These are phyloP conservation scores for Julus scandinavius DNA, from an alignment of 2,888 invertebrate species.

Conservation along the genomic window DNA sequence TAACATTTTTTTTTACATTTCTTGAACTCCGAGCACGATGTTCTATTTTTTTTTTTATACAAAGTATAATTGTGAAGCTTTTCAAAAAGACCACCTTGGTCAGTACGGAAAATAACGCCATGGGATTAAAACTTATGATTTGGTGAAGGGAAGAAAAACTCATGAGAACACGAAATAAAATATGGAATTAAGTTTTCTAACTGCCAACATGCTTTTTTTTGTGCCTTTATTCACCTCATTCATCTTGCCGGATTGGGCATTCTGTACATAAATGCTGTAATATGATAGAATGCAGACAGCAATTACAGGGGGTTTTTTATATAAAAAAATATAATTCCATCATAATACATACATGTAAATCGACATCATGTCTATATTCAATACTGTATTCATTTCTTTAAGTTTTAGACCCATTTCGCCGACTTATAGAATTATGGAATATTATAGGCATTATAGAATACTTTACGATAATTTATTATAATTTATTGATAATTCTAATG, in stretches of 20 bases:
- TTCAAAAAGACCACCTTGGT: slow-evolving; percentile 16
- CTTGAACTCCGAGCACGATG: slow-evolving; percentile 12
- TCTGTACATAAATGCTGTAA: no score
- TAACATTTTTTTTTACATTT: not conserved
- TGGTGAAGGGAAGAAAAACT: not conserved
- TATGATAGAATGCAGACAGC: no score
- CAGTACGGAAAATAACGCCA: slow-evolving; percentile 28
- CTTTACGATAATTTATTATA: no score
- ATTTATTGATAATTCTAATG: no score
- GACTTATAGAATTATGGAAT: no score
- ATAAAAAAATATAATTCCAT: no score
- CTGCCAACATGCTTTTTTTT: not conserved
- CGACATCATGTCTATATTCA: no score
- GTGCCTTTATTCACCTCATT: not conserved
- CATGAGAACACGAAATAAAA: not conserved
- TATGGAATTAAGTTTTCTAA: slow-evolving; percentile 3
- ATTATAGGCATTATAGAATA: no score
- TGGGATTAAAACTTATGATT: slow-evolving; percentile 5
- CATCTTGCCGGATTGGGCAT: not conserved
- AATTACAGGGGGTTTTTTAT: no score
- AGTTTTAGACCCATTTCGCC: no score
- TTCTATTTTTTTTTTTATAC: slow-evolving; percentile 3
- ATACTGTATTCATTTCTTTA: no score
- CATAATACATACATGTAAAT: no score
- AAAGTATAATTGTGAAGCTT: slow-evolving; percentile 11